A percentile compares a stretch with the other conserved stretches of the same genome.
Evolutionary conservation across 2,888 invertebrate species (phyloP).

Genomic region (Idaea straminata): DNA sequence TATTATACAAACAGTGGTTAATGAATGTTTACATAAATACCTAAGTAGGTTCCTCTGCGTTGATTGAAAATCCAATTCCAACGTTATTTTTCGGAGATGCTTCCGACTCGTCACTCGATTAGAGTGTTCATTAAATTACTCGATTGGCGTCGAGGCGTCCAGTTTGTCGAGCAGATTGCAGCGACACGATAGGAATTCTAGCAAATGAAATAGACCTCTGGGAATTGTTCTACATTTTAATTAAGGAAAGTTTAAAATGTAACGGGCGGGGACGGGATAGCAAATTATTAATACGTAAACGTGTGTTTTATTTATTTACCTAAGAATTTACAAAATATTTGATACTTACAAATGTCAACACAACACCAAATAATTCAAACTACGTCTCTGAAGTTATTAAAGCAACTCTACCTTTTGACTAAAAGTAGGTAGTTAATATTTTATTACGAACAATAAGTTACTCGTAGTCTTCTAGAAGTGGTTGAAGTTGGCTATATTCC

Average conservation of each 20-base stretch:
- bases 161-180: conserved; percentile 67
- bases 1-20: neutral
- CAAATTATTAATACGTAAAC: too few relatives aligned
- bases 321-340: too few relatives aligned
- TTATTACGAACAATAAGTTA: conserved; percentile 27
- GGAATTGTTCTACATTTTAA: too few relatives aligned
- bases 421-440: conserved; percentile 13
- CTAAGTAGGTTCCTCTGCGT: conserved; percentile 18
- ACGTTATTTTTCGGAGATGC: conserved; percentile 54
- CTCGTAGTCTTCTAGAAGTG: conserved; percentile 32
- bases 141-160: conserved; percentile 63
- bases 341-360: too few relatives aligned
- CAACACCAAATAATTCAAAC: conserved; percentile 9
- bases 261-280: too few relatives aligned
- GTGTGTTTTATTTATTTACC: too few relatives aligned
- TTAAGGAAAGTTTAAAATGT: too few relatives aligned
- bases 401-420: conserved; percentile 7
- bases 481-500: conserved; percentile 35
- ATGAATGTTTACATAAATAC: conserved; percentile 5
- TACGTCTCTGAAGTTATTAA: neutral
- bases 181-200: conserved; percentile 49
- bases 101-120: conserved; percentile 65
- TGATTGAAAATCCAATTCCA: conserved; percentile 39
- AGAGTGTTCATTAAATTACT: conserved; percentile 74
- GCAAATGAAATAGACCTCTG: conserved; percentile 7